Conservation (phyloP, 1,140 invertebrate species). For the Neodiprion pinetum region DNA sequence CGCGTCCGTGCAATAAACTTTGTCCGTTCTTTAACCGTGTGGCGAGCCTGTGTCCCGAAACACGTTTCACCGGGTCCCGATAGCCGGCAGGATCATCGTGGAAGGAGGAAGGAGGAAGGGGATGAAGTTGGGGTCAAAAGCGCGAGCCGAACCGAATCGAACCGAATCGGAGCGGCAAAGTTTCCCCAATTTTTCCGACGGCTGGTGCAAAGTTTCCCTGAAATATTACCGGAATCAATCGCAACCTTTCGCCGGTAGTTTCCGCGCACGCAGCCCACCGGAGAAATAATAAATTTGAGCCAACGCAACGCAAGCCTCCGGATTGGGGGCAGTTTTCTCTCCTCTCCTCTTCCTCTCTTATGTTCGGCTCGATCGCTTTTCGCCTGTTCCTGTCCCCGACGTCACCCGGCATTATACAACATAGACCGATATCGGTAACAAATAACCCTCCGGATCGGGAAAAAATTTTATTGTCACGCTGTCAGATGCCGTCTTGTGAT, state of each 20-base stretch:
- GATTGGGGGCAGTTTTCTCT: too few relatives aligned
- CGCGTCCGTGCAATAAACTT: neutral
- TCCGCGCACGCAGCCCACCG: neutral
- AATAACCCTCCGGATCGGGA: neutral
- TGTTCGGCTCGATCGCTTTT: neutral
- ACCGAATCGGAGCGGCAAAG: neutral
- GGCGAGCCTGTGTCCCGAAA: neutral
- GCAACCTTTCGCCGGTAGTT: slow-evolving; percentile 1
- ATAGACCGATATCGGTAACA: neutral
- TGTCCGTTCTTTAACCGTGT: neutral
- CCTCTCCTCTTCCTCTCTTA: too few relatives aligned
- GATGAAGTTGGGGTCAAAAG: too few relatives aligned
- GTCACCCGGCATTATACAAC: too few relatives aligned
- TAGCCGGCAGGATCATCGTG: neutral
- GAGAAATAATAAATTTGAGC: neutral
- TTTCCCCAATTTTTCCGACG: neutral
- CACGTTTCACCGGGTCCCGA: neutral
- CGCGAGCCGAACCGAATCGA: neutral
- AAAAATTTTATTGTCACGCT: too few relatives aligned
- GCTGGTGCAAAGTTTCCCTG: slow-evolving; percentile 4
- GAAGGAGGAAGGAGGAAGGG: neutral
- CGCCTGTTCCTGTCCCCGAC: neutral
- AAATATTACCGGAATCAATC: slow-evolving; percentile 7
- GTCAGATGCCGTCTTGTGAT: too few relatives aligned
- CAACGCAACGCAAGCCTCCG: neutral